Evolutionary conservation across 2,113 vertebrate genomes (phyloP).

Genomic region (Caloenas nicobarica): DNA sequence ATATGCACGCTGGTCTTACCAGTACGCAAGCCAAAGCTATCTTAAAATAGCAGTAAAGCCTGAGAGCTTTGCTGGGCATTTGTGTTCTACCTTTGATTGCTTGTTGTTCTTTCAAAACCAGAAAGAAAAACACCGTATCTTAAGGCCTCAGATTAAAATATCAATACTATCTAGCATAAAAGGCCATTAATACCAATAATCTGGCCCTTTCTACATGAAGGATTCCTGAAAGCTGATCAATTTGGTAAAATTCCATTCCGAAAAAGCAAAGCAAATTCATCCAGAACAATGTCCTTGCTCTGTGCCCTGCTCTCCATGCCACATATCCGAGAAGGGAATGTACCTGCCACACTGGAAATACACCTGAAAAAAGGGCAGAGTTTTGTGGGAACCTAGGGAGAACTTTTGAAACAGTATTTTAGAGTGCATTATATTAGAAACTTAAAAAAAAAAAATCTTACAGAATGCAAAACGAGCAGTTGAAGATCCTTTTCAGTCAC

Average conservation of each 20-base stretch:
- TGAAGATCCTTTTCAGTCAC: neutral
- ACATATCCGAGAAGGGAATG: fast-evolving
- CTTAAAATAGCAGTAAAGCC: conserved; percentile 46
- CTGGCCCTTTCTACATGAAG: neutral
- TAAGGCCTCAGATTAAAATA: conserved; percentile 45
- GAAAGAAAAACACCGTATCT: conserved; percentile 1
- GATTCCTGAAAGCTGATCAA: conserved; percentile 11
- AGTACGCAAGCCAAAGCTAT: neutral
- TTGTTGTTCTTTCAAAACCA: conserved; percentile 11
- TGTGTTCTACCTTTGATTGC: conserved; percentile 7
- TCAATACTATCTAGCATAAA: conserved; percentile 29
- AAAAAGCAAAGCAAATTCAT: neutral
- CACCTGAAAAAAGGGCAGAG: neutral
- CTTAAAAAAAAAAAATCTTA: neutral
- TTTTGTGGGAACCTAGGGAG: neutral
- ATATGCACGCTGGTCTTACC: neutral
- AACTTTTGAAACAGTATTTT: neutral
- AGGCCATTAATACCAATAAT: conserved; percentile 20
- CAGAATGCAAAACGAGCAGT: neutral
- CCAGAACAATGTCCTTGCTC: neutral
- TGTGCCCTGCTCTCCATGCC: neutral
- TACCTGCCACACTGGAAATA: neutral
- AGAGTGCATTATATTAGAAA: neutral
- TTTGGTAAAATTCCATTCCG: conserved; percentile 5
- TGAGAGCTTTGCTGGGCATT: conserved; percentile 11